These are phyloP conservation scores for Bombus turneri DNA, from an alignment of 1,140 invertebrate genomes.

Conservation along the genomic window DNA sequence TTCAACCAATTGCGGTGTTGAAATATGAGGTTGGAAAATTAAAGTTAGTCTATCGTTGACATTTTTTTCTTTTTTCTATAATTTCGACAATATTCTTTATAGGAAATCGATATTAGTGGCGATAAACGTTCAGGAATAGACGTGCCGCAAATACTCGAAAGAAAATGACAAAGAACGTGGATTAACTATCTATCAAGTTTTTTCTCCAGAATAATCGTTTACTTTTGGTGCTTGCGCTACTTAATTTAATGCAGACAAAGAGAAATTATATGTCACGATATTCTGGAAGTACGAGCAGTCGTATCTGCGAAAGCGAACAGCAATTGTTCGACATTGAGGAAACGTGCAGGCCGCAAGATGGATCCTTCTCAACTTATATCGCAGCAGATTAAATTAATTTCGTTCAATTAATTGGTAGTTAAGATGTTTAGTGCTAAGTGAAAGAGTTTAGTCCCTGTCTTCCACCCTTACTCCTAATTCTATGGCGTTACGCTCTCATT, in stretches of 20 bases:
- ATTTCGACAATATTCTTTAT: slow-evolving; percentile 5
- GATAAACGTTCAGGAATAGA: neutral
- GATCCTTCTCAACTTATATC: slow-evolving; percentile 72
- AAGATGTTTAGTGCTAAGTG: slow-evolving; percentile 75
- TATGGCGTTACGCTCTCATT: slow-evolving; percentile 2
- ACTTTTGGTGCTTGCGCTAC: neutral
- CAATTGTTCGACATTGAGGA: neutral
- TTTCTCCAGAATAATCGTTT: neutral
- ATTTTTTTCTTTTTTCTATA: neutral
- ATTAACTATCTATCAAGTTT: neutral
- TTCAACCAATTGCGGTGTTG: neutral
- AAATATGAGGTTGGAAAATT: neutral
- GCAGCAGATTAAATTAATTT: slow-evolving; percentile 77
- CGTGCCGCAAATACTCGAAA: neutral
- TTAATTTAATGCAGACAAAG: neutral
- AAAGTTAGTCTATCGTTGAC: neutral
- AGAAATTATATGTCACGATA: too few relatives aligned
- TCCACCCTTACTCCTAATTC: slow-evolving; percentile 20
- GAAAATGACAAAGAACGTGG: too few relatives aligned
- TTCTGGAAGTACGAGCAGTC: neutral
- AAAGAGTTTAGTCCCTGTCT: slow-evolving; percentile 67
- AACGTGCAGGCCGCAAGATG: slow-evolving; percentile 48
- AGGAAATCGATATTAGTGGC: neutral
- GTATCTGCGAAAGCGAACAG: neutral
- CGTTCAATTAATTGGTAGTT: slow-evolving; percentile 77